Evolutionary conservation across 2,113 vertebrate genomes (phyloP).

Genomic region (Phycodurus eques): DNA sequence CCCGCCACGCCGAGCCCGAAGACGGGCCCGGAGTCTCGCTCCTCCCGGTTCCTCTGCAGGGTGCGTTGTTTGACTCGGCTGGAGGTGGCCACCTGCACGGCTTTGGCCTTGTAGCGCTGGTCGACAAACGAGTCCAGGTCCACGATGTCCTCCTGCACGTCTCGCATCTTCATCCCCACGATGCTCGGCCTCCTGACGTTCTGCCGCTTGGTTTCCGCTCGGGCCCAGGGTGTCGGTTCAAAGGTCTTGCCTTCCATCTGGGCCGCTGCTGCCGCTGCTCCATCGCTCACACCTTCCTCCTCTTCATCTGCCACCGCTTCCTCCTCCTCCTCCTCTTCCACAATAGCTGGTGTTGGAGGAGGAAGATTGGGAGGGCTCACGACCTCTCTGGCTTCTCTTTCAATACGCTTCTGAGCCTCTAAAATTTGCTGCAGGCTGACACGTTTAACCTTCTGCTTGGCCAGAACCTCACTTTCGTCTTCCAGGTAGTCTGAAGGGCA

Average conservation of each 20-base stretch:
- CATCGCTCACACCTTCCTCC: constrained; percentile 21
- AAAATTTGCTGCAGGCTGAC: constrained; percentile 1
- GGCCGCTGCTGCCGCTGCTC: constrained; percentile 3
- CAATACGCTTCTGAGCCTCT: not conserved
- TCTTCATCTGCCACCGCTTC: constrained; percentile 31
- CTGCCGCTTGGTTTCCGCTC: constrained; percentile 26
- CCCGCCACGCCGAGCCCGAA: constrained; percentile 51
- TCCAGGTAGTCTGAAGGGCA: constrained; percentile 54
- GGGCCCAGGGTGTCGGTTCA: constrained; percentile 30
- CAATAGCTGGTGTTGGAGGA: constrained; percentile 15
- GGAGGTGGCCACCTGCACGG: constrained; percentile 50
- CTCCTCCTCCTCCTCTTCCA: constrained; percentile 37
- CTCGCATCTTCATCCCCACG: constrained; percentile 54
- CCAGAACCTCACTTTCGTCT: constrained; percentile 28
- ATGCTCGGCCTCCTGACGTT: constrained; percentile 60
- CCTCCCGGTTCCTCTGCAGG: constrained; percentile 55
- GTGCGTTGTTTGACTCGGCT: constrained; percentile 47
- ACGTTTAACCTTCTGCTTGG: constrained; percentile 48
- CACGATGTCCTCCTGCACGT: constrained; percentile 75
- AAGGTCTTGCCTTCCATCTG: constrained; percentile 41
- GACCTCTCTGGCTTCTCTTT: constrained; percentile 39
- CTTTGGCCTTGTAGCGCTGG: constrained; percentile 79
- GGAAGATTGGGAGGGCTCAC: constrained; percentile 12
- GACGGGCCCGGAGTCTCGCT: constrained; percentile 36
- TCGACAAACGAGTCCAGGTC: constrained; percentile 82